Evolutionary conservation across 2,113 vertebrate species (phyloP).

Genomic region (Fukomys damarensis): DNA sequence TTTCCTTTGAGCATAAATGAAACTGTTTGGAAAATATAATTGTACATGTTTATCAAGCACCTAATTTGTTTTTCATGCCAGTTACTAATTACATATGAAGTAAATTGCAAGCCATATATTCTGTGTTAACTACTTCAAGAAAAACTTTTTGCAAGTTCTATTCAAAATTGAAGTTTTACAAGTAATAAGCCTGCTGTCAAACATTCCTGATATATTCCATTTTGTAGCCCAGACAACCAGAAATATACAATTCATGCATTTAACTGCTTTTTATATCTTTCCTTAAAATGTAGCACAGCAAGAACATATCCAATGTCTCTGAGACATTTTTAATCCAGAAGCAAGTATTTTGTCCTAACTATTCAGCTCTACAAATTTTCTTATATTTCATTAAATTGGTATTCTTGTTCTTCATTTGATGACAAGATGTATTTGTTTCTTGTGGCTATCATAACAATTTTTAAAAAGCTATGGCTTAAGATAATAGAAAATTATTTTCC

Average conservation of each 20-base stretch:
- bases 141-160: slow-evolving; percentile 70
- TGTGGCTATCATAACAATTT: not conserved
- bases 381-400: not conserved
- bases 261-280: slow-evolving; percentile 61
- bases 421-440: not conserved
- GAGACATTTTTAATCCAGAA: not conserved
- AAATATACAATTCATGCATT: slow-evolving; percentile 61
- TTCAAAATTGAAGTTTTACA: slow-evolving; percentile 59
- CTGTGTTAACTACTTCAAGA: slow-evolving; percentile 69
- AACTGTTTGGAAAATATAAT: slow-evolving; percentile 89
- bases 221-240: slow-evolving; percentile 46
- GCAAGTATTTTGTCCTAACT: not conserved
- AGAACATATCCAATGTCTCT: not conserved
- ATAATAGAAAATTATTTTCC: not conserved
- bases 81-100: slow-evolving; percentile 86
- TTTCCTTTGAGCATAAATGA: slow-evolving; percentile 86
- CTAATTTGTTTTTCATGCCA: slow-evolving; percentile 88
- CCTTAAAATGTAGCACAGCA: not conserved
- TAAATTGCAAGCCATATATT: slow-evolving; percentile 83
- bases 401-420: not conserved
- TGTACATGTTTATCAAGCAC: slow-evolving; percentile 86
- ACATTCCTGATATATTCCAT: not conserved
- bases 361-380: not conserved
- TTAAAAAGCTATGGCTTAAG: not conserved
- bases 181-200: not conserved